phyloP scores from a whole-genome alignment of 1,140 invertebrate genomes.

The Drosophila orena region DNA sequence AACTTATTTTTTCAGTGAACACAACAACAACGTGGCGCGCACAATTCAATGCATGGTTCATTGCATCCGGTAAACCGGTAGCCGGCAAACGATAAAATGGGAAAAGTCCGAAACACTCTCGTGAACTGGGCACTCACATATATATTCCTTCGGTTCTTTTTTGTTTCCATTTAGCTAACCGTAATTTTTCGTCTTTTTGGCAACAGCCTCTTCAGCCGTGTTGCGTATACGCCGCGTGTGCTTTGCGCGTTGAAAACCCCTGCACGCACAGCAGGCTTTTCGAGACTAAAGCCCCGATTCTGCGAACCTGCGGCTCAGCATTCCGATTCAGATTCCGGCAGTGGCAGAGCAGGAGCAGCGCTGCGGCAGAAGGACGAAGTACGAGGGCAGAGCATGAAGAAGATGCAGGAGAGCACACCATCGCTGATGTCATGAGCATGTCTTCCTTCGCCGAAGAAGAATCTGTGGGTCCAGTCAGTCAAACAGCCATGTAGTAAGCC shows the following conservation, averaged over 20 bases:
- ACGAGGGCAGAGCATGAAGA: not conserved
- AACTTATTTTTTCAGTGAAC: slow-evolving; percentile 10
- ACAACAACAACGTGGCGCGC: slow-evolving; percentile 22
- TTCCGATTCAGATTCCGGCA: slow-evolving; percentile 27
- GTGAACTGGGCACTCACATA: slow-evolving; percentile 40
- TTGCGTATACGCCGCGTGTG: slow-evolving; percentile 74
- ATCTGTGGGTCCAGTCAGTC: slow-evolving; percentile 26
- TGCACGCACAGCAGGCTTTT: slow-evolving; percentile 80
- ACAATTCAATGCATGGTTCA: slow-evolving; percentile 78
- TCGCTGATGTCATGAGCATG: slow-evolving; percentile 54
- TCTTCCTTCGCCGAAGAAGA: slow-evolving; percentile 34
- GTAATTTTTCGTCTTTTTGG: slow-evolving; percentile 67
- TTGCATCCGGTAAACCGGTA: slow-evolving; percentile 39
- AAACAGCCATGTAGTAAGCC: slow-evolving; percentile 39
- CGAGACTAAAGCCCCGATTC: slow-evolving; percentile 67
- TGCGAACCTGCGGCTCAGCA: slow-evolving; percentile 22
- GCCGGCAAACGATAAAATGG: slow-evolving; percentile 54
- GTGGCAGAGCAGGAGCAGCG: slow-evolving; percentile 43
- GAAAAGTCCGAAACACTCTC: slow-evolving; percentile 35
- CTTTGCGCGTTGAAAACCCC: slow-evolving; percentile 73
- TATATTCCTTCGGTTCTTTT: slow-evolving; percentile 3
- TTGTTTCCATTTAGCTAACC: not conserved
- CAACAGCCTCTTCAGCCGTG: slow-evolving; percentile 9
- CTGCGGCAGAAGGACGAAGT: slow-evolving; percentile 18
- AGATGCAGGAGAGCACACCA: slow-evolving; percentile 16